phyloP scores from a whole-genome alignment of 2,888 invertebrate species.

The Sphinx pinastri region DNA sequence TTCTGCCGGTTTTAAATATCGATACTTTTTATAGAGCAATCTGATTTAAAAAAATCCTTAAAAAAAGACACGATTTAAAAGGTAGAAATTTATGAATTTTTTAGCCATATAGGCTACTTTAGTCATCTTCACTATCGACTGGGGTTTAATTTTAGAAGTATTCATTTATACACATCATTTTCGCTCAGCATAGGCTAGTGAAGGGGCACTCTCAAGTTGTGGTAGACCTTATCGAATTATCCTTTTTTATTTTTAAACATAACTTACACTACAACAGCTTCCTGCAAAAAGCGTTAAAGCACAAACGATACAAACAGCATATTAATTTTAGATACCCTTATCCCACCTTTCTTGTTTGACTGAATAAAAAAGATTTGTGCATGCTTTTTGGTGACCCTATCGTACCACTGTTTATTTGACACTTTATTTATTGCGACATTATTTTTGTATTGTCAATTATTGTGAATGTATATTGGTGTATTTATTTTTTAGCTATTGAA shows the following conservation, averaged over 20 bases:
- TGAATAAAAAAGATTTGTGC: conserved; percentile 16
- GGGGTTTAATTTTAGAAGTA: neutral
- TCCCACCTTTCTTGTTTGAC: conserved; percentile 3
- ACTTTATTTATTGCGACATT: conserved; percentile 41
- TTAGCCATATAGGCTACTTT: too few species aligned
- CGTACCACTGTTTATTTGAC: conserved; percentile 32
- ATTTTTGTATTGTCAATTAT: conserved; percentile 44
- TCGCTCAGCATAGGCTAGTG: conserved; percentile 5
- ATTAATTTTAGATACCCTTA: conserved; percentile 13
- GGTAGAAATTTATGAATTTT: too few species aligned
- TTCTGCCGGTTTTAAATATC: neutral
- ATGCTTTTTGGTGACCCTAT: conserved; percentile 31
- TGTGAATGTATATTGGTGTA: conserved; percentile 82
- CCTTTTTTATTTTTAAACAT: neutral
- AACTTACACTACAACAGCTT: conserved; percentile 11
- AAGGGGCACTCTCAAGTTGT: conserved; percentile 1
- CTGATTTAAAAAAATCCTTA: neutral
- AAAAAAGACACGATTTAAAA: neutral
- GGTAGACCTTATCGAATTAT: neutral
- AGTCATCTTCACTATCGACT: too few species aligned
- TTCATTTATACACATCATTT: conserved; percentile 1
- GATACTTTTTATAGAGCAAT: neutral
- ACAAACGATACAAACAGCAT: conserved; percentile 13
- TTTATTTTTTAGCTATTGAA: conserved; percentile 83
- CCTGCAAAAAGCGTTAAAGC: conserved; percentile 15